phyloP scores from a whole-genome alignment of 2,888 invertebrate species.

The Dyspetes luteomarginatus region DNA sequence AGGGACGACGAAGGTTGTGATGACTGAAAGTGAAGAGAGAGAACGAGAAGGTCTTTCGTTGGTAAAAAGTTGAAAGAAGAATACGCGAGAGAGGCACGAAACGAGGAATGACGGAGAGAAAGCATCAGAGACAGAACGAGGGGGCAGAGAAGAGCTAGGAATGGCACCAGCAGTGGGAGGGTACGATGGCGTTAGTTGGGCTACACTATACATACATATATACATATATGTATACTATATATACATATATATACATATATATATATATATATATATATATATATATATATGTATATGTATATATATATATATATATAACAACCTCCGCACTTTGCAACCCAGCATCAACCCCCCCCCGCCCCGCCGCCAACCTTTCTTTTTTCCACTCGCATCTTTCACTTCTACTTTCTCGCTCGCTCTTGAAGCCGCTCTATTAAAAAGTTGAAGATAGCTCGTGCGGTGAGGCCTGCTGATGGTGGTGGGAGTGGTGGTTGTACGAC shows the following conservation, averaged over 20 bases:
- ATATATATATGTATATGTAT: too few species aligned
- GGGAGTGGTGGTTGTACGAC: constrained; percentile 9
- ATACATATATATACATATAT: too few species aligned
- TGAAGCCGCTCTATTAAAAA: constrained; percentile 76
- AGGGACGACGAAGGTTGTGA: background rate
- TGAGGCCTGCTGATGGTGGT: constrained; percentile 56
- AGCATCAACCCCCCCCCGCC: constrained; percentile 7
- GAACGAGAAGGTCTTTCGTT: background rate
- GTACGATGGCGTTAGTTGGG: constrained; percentile 50
- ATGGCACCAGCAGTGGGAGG: background rate
- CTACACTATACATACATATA: background rate
- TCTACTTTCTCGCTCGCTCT: constrained; percentile 35
- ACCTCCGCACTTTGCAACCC: constrained; percentile 11
- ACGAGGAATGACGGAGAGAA: background rate
- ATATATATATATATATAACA: background rate
- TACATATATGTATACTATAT: too few species aligned
- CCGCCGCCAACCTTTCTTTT: background rate
- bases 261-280: too few species aligned
- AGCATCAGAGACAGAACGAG: constrained; percentile 4
- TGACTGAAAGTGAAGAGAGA: background rate
- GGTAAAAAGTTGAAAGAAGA: constrained; percentile 10
- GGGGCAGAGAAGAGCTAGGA: constrained; percentile 13
- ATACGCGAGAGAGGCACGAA: constrained; percentile 39
- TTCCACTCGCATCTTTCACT: constrained; percentile 27
- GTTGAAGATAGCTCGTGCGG: constrained; percentile 72